Conservation (phyloP, 1,140 invertebrate species). For the Diploscapter pachys region DNA sequence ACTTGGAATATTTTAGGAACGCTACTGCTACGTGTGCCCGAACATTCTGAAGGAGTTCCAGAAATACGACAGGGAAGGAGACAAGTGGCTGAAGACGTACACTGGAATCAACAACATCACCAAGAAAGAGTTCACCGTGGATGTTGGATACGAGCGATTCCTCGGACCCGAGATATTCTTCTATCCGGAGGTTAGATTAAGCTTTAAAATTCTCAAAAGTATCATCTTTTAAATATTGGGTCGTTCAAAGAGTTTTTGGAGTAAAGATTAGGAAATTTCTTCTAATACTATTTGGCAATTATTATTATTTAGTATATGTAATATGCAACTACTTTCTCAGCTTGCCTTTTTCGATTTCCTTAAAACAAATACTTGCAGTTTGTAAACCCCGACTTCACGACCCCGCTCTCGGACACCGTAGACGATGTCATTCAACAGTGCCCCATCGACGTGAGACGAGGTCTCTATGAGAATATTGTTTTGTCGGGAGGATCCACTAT, state of each 20-base stretch:
- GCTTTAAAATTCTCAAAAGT: neutral
- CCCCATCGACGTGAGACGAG: constrained; percentile 94
- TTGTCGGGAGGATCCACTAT: constrained; percentile 98
- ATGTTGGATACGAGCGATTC: constrained; percentile 98
- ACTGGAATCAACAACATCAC: constrained; percentile 88
- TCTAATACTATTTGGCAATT: too few species aligned
- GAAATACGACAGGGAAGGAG: constrained; percentile 91
- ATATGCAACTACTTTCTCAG: neutral
- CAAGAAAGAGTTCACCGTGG: constrained; percentile 86
- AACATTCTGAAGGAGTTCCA: constrained; percentile 99
- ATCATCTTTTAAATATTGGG: neutral
- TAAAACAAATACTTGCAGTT: constrained; percentile 68
- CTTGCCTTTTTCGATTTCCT: neutral
- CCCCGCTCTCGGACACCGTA: constrained; percentile 91
- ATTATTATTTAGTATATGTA: too few species aligned
- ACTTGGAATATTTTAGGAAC: constrained; percentile 67
- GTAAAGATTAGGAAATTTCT: too few species aligned
- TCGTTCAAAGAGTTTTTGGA: neutral
- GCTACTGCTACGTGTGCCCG: constrained; percentile 94
- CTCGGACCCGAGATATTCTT: constrained; percentile 99
- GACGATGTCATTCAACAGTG: constrained; percentile 99
- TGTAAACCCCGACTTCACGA: constrained; percentile 97
- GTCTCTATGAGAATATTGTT: constrained; percentile 96
- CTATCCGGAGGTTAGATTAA: constrained; percentile 80
- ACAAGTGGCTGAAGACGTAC: constrained; percentile 90